Conservation (phyloP, 1,140 invertebrate genomes). For the Drosophila yakuba region DNA sequence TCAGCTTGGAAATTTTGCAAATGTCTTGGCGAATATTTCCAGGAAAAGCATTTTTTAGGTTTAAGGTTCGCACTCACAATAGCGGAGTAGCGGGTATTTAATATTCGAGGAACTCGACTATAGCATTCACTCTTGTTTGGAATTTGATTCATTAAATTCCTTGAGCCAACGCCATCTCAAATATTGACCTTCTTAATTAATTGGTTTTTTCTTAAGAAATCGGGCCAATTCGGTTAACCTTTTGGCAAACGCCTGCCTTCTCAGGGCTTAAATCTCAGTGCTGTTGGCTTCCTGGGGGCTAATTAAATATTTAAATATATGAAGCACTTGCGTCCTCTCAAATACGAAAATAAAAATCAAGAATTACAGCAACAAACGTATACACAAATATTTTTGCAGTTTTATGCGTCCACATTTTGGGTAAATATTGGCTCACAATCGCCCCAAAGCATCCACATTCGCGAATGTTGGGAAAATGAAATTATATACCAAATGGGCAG, state of each 20-base stretch:
- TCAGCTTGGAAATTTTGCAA: not conserved
- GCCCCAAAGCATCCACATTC: conserved; percentile 7
- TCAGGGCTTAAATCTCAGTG: not conserved
- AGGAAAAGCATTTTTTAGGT: not conserved
- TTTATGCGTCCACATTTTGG: conserved; percentile 44
- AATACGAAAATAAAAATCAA: conserved; percentile 17
- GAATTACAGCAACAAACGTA: conserved; percentile 26
- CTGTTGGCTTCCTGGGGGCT: conserved; percentile 39
- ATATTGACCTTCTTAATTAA: conserved; percentile 81
- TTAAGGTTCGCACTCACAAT: too few relatives aligned
- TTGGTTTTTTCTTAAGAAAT: conserved; percentile 70
- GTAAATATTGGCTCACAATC: conserved; percentile 37
- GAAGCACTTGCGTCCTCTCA: conserved; percentile 41
- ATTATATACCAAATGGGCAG: conserved; percentile 45
- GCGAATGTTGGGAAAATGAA: conserved; percentile 18
- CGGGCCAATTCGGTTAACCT: conserved; percentile 38
- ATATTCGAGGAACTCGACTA: too few relatives aligned
- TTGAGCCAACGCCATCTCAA: conserved; percentile 6
- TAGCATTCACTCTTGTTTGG: not conserved
- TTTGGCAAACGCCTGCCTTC: conserved; percentile 12
- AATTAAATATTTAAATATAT: conserved; percentile 80
- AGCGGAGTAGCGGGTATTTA: too few relatives aligned
- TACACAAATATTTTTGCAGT: conserved; percentile 54
- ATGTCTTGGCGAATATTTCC: conserved; percentile 18
- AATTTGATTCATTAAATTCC: conserved; percentile 5